Base-by-base conservation (phyloP, 1,140 invertebrate genomes). In the Drosophila equinoxialis region DNA sequence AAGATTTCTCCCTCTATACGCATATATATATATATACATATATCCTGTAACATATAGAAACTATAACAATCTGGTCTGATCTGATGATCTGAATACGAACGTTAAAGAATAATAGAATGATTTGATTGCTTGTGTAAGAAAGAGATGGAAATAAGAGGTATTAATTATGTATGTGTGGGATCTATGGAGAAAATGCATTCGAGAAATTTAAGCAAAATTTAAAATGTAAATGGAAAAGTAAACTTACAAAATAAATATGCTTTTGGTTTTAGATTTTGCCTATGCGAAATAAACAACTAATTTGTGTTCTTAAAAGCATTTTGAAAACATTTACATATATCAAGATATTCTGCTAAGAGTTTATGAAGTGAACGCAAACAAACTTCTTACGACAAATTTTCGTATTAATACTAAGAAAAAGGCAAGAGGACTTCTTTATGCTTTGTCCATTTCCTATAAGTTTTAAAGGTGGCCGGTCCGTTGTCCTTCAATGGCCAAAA, bases 191-290 rank as follows among this genome's bases (percentile, higher is more conserved):
- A 23, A 51, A 51, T 68, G 83, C 80, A 83, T 78, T 77, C 59
- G 73, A 77, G 0, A 72, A 71, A 41, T 58, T 57, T 66, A 76
- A 87, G 67, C 66, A 80, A 87, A 77, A 70, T 70, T 37, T 6
- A 72, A 17, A 17, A 72, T 89, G 84, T 90, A 87, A 89, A 87
- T 84, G 77, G 69, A 80, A 67, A 66, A 37, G 61, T 66, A 67
- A 64, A 48, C 45, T 23, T 51, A 23, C 30, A 35, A 51, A 70
- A 75, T 71, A 79, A 71, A 79, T 48, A 75, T 71, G 64, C 75
- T 77, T 77, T 77, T 77, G 74, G 75, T 77, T 78, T 77, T 77
- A 78, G 67, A 77, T 62, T 72, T 65, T 58, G 48, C 35, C 14
- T 20, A 58, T 58, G 64, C 20, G 20, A 55, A 51, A 51, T 2